phyloP scores from a whole-genome alignment of 2,888 invertebrate species.

The Corbicula japonica region DNA sequence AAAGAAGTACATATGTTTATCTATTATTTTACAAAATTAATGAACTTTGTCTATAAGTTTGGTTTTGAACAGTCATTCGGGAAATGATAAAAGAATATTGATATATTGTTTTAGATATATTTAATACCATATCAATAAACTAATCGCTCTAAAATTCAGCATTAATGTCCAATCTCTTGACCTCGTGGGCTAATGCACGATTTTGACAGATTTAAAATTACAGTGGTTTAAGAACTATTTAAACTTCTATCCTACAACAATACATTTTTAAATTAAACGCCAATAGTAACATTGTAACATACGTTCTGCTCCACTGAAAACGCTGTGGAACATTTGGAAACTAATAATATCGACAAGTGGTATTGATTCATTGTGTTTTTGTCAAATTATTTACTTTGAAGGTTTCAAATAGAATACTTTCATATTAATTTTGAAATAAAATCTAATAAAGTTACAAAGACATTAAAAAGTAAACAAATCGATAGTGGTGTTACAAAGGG shows the following conservation, averaged over 20 bases:
- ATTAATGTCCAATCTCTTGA: conserved; percentile 9
- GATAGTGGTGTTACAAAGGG: too few relatives aligned
- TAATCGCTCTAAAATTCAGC: too few relatives aligned
- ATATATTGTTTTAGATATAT: too few relatives aligned
- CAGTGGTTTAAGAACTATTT: neutral
- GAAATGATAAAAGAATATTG: too few relatives aligned
- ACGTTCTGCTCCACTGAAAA: conserved; percentile 11
- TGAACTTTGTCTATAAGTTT: too few relatives aligned
- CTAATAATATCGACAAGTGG: neutral
- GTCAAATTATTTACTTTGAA: conserved; percentile 21
- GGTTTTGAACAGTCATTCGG: too few relatives aligned
- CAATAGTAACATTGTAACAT: conserved; percentile 34
- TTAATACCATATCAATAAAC: too few relatives aligned
- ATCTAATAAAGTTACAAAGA: too few relatives aligned
- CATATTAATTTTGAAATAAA: conserved; percentile 10
- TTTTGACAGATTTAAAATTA: conserved; percentile 16
- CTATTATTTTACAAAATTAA: too few relatives aligned
- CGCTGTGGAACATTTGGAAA: conserved; percentile 6
- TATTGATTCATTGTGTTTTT: conserved; percentile 14
- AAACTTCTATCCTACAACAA: conserved; percentile 24
- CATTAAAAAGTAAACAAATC: too few relatives aligned
- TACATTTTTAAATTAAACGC: conserved; percentile 20
- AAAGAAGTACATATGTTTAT: too few relatives aligned
- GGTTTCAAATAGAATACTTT: conserved; percentile 10
- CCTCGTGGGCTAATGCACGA: conserved; percentile 8